These are phyloP conservation scores for Simalia tracyae DNA, from an alignment of 2,797 vertebrate species.

Conservation along the genomic window DNA sequence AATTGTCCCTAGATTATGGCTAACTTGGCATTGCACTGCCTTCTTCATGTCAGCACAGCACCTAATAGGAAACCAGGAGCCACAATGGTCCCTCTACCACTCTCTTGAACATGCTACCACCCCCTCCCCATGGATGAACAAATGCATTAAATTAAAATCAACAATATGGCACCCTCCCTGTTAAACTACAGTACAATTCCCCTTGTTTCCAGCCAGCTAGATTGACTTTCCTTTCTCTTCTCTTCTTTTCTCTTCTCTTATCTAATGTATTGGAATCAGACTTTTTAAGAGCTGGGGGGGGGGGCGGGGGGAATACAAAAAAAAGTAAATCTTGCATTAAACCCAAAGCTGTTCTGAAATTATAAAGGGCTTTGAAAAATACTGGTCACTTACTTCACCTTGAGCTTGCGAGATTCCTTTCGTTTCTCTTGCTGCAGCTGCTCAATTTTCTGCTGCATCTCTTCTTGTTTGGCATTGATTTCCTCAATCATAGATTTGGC, in stretches of 20 bases:
- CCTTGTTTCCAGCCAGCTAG: not conserved
- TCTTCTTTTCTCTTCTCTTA: constrained; percentile 7
- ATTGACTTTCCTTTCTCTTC: not conserved
- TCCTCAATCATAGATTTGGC: constrained; percentile 89
- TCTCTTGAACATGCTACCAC: not conserved
- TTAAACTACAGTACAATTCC: not conserved
- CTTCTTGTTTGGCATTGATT: constrained; percentile 86
- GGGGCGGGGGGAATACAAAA: not conserved
- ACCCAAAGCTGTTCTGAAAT: not conserved
- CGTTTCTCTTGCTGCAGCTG: constrained; percentile 82
- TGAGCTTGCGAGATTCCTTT: constrained; percentile 79
- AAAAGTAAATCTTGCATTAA: not conserved
- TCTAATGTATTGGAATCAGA: not conserved
- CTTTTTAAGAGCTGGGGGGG: not conserved
- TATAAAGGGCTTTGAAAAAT: not conserved
- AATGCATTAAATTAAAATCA: not conserved
- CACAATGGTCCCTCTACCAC: not conserved
- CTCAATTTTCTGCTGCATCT: constrained; percentile 86
- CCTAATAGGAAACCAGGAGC: not conserved
- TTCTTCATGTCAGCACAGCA: not conserved
- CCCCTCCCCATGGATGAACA: not conserved
- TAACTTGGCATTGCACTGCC: not conserved
- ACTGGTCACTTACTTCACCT: constrained; percentile 76
- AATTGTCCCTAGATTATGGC: not conserved
- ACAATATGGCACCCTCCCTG: not conserved